A percentile compares a stretch with the other conserved stretches of the same genome.
phyloP scores from a whole-genome alignment of 2,797 vertebrate genomes.

The Crenichthys baileyi region DNA sequence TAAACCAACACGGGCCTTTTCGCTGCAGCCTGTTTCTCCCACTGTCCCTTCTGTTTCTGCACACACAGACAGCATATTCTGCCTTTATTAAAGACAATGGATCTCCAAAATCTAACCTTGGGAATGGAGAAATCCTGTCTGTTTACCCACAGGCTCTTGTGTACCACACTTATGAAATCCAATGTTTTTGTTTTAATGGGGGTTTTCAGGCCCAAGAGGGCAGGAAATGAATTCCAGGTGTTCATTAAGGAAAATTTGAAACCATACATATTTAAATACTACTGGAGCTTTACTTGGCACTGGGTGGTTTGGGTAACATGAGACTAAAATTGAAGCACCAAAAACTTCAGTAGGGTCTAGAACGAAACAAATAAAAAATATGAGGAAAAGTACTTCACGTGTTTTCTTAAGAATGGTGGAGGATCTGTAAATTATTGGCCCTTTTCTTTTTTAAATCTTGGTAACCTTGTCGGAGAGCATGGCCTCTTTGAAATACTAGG shows the following conservation, averaged over 20 bases:
- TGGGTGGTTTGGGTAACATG: neutral
- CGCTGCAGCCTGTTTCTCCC: conserved; percentile 39
- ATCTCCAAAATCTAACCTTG: conserved; percentile 39
- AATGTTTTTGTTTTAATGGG: conserved; percentile 47
- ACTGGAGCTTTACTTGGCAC: neutral
- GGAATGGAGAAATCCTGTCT: conserved; percentile 40
- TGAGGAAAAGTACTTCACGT: neutral
- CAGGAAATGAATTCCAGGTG: conserved; percentile 24
- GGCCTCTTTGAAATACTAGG: neutral
- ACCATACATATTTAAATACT: conserved; percentile 14
- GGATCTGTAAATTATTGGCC: neutral
- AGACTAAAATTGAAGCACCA: neutral
- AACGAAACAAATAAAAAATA: neutral
- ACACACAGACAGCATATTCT: conserved; percentile 34
- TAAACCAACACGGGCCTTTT: conserved; percentile 51
- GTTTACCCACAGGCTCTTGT: conserved; percentile 43
- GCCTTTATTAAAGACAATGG: conserved; percentile 61
- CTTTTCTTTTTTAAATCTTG: neutral
- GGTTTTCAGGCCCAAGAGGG: conserved; percentile 44
- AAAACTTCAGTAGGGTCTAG: neutral
- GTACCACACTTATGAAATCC: conserved; percentile 41
- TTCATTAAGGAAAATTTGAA: conserved; percentile 48
- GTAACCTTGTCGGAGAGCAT: too few relatives aligned
- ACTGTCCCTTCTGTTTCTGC: conserved; percentile 8
- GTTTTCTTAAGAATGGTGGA: neutral